A percentile compares a stretch with the other conserved stretches of the same genome.
phyloP scores from a whole-genome alignment of 2,888 invertebrate species.

The Chymomyza fuscimana region DNA sequence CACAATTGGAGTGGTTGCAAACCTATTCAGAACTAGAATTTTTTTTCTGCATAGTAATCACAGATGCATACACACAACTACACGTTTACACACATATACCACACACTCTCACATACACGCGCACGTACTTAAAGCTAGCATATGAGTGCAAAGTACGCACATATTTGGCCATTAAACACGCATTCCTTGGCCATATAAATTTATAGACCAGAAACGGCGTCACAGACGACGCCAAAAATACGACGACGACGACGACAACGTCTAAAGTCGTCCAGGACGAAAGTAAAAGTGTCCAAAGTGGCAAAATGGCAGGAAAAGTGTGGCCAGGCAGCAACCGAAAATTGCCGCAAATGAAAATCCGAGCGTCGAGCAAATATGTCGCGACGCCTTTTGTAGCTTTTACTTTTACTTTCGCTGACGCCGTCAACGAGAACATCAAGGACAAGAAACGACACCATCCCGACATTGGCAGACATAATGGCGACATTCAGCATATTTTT shows the following conservation, averaged over 20 bases:
- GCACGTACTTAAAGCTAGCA: slow-evolving; percentile 58
- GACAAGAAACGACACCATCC: slow-evolving; percentile 14
- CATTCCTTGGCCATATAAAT: slow-evolving; percentile 72
- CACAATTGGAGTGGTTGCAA: too few species aligned
- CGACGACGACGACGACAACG: background rate
- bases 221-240: slow-evolving; percentile 3
- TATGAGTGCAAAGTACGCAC: slow-evolving; percentile 42
- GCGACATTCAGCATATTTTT: slow-evolving; percentile 31
- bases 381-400: slow-evolving; percentile 59
- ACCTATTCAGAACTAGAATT: too few species aligned
- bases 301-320: background rate
- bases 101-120: background rate
- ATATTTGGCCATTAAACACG: slow-evolving; percentile 76
- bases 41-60: slow-evolving; percentile 1
- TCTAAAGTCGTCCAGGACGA: slow-evolving; percentile 8
- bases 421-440: slow-evolving; percentile 40
- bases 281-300: slow-evolving; percentile 43
- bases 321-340: slow-evolving; percentile 4
- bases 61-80: slow-evolving; percentile 26
- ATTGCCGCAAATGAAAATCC: slow-evolving; percentile 28
- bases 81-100: background rate
- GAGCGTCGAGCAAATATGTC: slow-evolving; percentile 56
- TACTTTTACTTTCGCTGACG: slow-evolving; percentile 43
- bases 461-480: slow-evolving; percentile 23
- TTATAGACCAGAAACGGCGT: slow-evolving; percentile 65